Evolutionary conservation across 2,888 invertebrate genomes (phyloP).

Genomic region (Parnassius glacialis): DNA sequence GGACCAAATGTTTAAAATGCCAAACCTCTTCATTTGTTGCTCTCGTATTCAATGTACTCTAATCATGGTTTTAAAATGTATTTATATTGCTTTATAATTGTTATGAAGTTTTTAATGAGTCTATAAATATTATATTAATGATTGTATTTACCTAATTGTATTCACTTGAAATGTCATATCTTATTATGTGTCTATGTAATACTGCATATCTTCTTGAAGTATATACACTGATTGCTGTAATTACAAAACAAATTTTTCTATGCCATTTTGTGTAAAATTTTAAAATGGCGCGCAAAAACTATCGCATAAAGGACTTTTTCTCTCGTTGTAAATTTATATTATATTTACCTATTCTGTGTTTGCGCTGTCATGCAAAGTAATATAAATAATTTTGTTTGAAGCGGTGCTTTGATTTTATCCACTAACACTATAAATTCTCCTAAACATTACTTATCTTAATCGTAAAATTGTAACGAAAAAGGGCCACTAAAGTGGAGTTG

Average conservation of each 20-base stretch:
- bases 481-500: too few species aligned
- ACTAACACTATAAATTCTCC: too few species aligned
- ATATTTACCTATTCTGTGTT: constrained; percentile 5
- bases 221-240: constrained; percentile 1
- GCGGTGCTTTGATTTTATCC: not conserved
- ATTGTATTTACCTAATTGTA: constrained; percentile 12
- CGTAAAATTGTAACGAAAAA: too few species aligned
- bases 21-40: constrained; percentile 9
- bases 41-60: not conserved
- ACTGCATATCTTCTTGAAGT: not conserved
- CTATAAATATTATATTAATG: constrained; percentile 4
- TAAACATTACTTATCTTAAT: too few species aligned
- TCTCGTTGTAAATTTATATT: not conserved
- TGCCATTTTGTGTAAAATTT: not conserved
- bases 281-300: not conserved
- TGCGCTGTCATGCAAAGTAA: constrained; percentile 6
- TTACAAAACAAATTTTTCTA: not conserved
- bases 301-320: not conserved
- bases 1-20: constrained; percentile 20
- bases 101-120: not conserved
- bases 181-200: constrained; percentile 17
- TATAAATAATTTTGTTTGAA: constrained; percentile 11
- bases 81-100: constrained; percentile 3
- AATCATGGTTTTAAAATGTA: not conserved
- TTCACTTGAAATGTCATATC: constrained; percentile 10